Base-by-base conservation (phyloP, 2,888 invertebrate genomes). In the Podabrus alpinus region DNA sequence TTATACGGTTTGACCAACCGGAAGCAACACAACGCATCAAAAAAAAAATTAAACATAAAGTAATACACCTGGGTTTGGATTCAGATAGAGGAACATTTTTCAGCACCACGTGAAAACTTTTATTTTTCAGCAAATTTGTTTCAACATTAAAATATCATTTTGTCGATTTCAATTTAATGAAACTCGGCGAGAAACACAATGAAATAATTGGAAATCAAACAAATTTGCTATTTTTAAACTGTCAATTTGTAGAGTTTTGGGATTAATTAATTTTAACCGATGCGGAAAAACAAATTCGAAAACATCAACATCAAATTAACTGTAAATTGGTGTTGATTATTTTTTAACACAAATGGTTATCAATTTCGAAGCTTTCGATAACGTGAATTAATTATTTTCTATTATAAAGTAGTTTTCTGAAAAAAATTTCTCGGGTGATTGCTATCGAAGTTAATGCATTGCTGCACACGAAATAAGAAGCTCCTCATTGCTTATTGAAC, bases 371-470 rank as follows among this genome's bases (percentile, higher is more conserved):
- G 21, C 1, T 21, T 21, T 21, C 21, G 21, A 21, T 21, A 21
- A n/a, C n/a, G 2, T 45, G 45, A 45, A 45, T 45, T 45, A 45
- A 45, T 45, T 45, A 45, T 45, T 45, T 45, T 45, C 45, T 45
- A 45, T 45, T 45, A 45, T 45, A n/a, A n/a, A 45, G 45, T 45
- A 45, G 45, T 45, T 45, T 45, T 64, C 10, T 5, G 21, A 64
- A 64, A 64, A 62, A 64, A 64, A 61, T 61, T 21, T 64, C 62
- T 64, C 62, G 21, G 21, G 17, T 64, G 62, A 64, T 64, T 64
- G 17, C 62, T 64, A 64, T 59, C 71, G 66, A 75, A 59, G 29
- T 68, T 71, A 74, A 71, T 71, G 62, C 70, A 24, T 61, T 70
- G 17, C 62, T 19, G 74, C 62, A 64, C 62, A 64, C 21, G 62